Evolutionary conservation across 2,888 invertebrate genomes (phyloP), one percentile per base, ranked within the genome.

Genomic region (Pseudolycoriella hygida): DNA sequence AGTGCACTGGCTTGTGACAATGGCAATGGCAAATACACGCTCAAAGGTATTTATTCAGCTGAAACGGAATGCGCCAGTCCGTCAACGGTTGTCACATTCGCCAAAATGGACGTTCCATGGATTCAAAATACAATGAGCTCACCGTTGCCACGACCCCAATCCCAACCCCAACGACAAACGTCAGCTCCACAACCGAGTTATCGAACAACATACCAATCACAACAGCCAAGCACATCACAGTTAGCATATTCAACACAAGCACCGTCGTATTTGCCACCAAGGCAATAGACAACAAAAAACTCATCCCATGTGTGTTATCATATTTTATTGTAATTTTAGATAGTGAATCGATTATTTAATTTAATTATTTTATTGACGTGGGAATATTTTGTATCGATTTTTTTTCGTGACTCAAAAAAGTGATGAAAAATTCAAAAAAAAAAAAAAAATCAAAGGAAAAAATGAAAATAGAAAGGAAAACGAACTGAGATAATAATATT

Each of bases 1-100:
- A 82, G 84, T 52, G 87, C 86, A 1, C 64, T 88, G 42, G 85
- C 85, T 5, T 88, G 87, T 58, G 76, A 78, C 11, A 73, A 71
- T 10, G 77, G 76, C 2, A 73, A 78, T 50, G 79, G 76, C 12
- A 71, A 71, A 49, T 81, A 76, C 57, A 74, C 76, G 6, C 68
- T 88, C 18, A 70, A 77, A 53, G 87, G 86, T 46, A 67, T 85
- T 50, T 86, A 78, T 66, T 77, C 79, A 25, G 79, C 78, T 70
- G 86, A 86, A 55, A 78, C 80, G 25, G 80, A 68, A 17, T 76
- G 75, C 52, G 71, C 71, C 44, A 56, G 60, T 2, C 66, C 69
- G 8, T 71, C 72, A 55, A 74, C 74, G 45, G 56, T 73, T 1
- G 72, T 73, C 3, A 69, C 67, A 2, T 76, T 76, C 67, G 69